Conservation (phyloP, 2,888 invertebrate species). For the Maniola hyperantus region DNA sequence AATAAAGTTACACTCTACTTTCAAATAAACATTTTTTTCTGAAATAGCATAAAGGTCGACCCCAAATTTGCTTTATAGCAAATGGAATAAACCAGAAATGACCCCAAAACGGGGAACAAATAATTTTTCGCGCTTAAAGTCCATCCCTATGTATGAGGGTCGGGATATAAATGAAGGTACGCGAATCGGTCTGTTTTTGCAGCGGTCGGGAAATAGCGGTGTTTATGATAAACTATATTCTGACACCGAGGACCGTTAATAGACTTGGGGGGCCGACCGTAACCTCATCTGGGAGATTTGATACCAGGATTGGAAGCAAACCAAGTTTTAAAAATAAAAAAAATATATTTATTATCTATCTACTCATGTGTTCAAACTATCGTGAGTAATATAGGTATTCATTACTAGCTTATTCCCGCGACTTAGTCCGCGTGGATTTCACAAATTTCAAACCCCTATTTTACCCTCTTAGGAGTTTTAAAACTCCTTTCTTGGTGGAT, state of each 20-base stretch:
- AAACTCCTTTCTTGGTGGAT: too few species aligned
- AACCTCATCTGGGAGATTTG: background rate
- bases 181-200: constrained; percentile 40
- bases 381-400: too few species aligned
- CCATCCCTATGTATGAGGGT: constrained; percentile 43
- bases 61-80: constrained; percentile 40
- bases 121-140: constrained; percentile 40
- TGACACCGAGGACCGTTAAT: constrained; percentile 10
- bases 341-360: too few species aligned
- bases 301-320: too few species aligned
- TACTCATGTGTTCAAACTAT: too few species aligned
- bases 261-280: background rate
- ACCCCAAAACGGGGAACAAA: constrained; percentile 37
- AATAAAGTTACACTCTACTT: too few species aligned
- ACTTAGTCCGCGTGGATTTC: too few species aligned
- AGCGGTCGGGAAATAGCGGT: constrained; percentile 31
- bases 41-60: constrained; percentile 18
- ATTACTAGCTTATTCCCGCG: too few species aligned
- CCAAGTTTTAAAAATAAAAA: too few species aligned
- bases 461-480: too few species aligned
- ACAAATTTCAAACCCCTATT: too few species aligned
- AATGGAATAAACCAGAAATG: constrained; percentile 29
- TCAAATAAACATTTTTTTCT: too few species aligned
- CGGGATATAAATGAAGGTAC: constrained; percentile 40
- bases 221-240: constrained; percentile 36